phyloP scores from a whole-genome alignment of 2,888 invertebrate genomes.

The Apamea crenata region DNA sequence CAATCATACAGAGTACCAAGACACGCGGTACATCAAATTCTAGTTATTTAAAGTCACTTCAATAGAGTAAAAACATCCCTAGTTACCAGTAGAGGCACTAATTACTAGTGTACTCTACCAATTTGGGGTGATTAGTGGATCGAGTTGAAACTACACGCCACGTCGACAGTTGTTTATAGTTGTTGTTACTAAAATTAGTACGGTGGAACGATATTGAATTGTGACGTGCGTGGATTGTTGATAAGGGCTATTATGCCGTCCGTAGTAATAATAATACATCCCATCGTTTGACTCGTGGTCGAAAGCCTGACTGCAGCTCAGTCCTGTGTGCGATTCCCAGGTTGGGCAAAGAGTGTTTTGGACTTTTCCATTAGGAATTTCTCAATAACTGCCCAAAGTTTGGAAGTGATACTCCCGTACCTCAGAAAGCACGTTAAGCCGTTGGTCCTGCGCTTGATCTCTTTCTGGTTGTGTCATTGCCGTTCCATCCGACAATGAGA shows the following conservation, averaged over 20 bases:
- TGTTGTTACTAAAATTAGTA: slow-evolving; percentile 33
- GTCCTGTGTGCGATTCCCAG: no score
- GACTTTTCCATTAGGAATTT: no score
- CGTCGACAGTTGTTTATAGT: slow-evolving; percentile 34
- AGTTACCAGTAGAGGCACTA: slow-evolving; percentile 1
- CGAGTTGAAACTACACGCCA: slow-evolving; percentile 51
- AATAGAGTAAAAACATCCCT: slow-evolving; percentile 34
- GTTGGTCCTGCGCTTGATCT: no score
- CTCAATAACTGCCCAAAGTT: no score
- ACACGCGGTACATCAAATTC: not conserved
- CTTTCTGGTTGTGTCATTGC: no score
- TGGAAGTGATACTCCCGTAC: no score
- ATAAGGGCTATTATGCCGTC: slow-evolving; percentile 1
- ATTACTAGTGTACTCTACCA: slow-evolving; percentile 45
- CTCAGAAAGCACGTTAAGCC: no score
- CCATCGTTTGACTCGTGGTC: no score
- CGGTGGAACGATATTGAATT: slow-evolving; percentile 35
- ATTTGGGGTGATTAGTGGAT: slow-evolving; percentile 63
- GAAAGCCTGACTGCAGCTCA: no score
- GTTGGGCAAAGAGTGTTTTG: no score
- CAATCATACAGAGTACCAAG: not conserved
- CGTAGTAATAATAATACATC: no score
- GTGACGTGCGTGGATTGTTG: slow-evolving; percentile 41
- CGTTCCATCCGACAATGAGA: no score
- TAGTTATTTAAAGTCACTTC: slow-evolving; percentile 13